Conservation (phyloP, 2,113 vertebrate species). For the Ageneiosus marmoratus region DNA sequence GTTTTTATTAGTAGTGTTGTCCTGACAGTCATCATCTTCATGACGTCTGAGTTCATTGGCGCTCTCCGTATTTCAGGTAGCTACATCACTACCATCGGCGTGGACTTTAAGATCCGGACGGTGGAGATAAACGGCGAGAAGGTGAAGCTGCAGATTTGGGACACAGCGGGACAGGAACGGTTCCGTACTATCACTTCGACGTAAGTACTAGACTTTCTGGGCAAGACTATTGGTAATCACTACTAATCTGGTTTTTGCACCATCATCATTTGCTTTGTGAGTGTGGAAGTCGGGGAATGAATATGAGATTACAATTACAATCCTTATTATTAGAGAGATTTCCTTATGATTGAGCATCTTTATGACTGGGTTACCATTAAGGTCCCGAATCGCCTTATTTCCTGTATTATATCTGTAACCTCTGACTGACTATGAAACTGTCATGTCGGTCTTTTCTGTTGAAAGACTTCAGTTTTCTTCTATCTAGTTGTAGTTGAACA, state of each 20-base stretch:
- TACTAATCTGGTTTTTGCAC: not conserved
- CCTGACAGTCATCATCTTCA: not conserved
- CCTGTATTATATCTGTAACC: not conserved
- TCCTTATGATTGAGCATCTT: not conserved
- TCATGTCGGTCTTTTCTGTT: not conserved
- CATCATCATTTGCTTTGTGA: not conserved
- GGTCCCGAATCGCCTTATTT: not conserved
- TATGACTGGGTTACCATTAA: not conserved
- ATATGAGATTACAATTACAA: no score
- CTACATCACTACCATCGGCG: conserved; percentile 88
- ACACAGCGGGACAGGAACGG: conserved; percentile 85
- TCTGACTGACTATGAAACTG: not conserved
- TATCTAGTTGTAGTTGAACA: not conserved
- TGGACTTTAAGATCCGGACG: conserved; percentile 88
- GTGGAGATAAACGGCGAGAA: conserved; percentile 89
- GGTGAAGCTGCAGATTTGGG: conserved; percentile 90
- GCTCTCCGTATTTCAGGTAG: conserved; percentile 39
- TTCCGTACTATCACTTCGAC: conserved; percentile 83
- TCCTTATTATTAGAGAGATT: not conserved
- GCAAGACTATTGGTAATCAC: not conserved
- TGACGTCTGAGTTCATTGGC: not conserved
- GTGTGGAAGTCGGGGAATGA: not conserved
- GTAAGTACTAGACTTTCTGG: conserved; percentile 27
- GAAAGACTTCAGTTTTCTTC: not conserved
- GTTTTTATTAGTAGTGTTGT: not conserved